Conservation (phyloP, 2,888 invertebrate genomes). For the Stramonita haemastoma region DNA sequence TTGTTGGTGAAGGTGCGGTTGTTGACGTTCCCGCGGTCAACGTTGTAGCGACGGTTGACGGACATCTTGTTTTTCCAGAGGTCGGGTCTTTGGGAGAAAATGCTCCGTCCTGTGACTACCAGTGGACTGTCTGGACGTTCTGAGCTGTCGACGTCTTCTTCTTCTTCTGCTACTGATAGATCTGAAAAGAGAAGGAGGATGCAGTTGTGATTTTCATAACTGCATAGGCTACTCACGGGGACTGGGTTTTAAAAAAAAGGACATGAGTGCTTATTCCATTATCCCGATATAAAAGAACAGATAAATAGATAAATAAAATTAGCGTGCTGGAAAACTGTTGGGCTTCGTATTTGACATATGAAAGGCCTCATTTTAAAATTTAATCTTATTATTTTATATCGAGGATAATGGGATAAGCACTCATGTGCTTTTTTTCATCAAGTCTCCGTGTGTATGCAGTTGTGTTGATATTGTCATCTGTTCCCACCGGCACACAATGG, state of each 20-base stretch:
- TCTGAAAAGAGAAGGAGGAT: neutral
- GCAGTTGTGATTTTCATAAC: neutral
- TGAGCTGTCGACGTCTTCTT: neutral
- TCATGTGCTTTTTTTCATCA: no score
- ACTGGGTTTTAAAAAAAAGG: no score
- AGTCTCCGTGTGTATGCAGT: no score
- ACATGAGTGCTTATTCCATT: no score
- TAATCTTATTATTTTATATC: no score
- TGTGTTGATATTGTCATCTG: no score
- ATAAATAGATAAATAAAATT: no score
- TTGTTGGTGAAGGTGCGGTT: slow-evolving; percentile 34
- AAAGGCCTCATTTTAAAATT: neutral
- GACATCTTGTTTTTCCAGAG: slow-evolving; percentile 12
- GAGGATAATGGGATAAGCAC: no score
- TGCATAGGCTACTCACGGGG: no score
- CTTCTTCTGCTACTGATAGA: neutral
- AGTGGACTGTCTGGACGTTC: neutral
- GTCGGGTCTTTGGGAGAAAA: neutral
- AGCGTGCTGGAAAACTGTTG: neutral
- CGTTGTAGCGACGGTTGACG: slow-evolving; percentile 15
- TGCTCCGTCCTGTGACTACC: neutral
- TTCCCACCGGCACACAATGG: no score
- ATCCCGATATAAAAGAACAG: no score
- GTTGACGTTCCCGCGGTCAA: slow-evolving; percentile 2
- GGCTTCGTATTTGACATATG: neutral